phyloP scores from a whole-genome alignment of 2,113 vertebrate genomes.

The Macrotus californicus region DNA sequence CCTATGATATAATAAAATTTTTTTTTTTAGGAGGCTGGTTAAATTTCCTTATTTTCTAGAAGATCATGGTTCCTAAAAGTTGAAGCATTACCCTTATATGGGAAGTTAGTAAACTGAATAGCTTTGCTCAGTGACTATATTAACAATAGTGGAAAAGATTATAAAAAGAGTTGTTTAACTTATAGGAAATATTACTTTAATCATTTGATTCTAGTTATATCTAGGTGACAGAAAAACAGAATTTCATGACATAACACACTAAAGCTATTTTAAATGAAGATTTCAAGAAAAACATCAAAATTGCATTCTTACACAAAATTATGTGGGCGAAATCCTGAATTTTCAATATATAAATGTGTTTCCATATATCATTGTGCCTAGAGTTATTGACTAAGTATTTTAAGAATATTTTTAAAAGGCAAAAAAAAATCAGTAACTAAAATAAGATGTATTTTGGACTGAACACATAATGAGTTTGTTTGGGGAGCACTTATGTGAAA shows the following conservation, averaged over 20 bases:
- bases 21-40: background rate
- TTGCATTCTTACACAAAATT: background rate
- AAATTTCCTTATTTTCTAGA: background rate
- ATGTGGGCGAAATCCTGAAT: background rate
- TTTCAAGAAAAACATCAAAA: background rate
- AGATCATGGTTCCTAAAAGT: background rate
- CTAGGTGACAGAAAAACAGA: background rate
- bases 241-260: background rate
- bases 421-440: background rate
- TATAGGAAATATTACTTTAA: background rate
- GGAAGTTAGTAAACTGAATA: background rate
- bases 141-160: background rate
- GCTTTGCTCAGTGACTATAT: background rate
- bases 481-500: background rate
- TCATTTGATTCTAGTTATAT: background rate
- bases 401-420: background rate
- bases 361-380: background rate
- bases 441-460: background rate
- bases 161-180: background rate
- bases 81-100: accelerated
- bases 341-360: background rate
- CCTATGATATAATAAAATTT: accelerated
- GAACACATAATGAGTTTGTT: background rate
- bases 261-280: background rate
- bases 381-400: background rate